Base-by-base conservation (phyloP, 2,797 vertebrate species). In the Heterohyrax brucei region DNA sequence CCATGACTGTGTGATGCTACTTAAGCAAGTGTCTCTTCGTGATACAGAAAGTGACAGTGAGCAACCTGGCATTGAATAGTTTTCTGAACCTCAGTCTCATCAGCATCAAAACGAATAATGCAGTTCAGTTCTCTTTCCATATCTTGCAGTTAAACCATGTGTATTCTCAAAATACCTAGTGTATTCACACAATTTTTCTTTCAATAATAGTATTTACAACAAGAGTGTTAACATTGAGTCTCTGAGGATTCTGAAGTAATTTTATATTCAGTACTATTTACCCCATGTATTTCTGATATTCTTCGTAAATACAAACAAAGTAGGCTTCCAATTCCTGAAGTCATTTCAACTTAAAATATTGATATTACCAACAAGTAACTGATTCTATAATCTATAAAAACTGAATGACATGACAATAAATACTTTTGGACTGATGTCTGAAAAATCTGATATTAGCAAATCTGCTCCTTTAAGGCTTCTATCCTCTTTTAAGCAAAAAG, bases 311-410 rank as follows among this genome's bases (percentile, higher is more conserved):
- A 68, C 53, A 1, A 91, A 93, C 3, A 94, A 21, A 10, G 64
- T 89, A 89, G 62, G 22, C 53, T 95, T 96, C 46, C 82, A 89
- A 78, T 44, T 84, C 18, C 16, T 81, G 44, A 75, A 26, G 59
- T 93, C 46, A 91, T 87, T 83, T 94, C 22, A 88, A 80, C 61
- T 94, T 89, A 94, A 95, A 86, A 30, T 13, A 95, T 68, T 80
- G 18, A 28, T 90, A 92, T 80, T 78, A 79, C 68, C 66, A 91
- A n/a, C 50, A 94, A 86, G 26, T 91, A 83, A 30, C 61, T 83
- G 28, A 90, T 85, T 80, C 59, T 92, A 26, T 79, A 83, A 93
- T 91, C 94, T 91, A 87, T 87, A 92, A 89, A 91, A 94, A 79
- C n/a, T 84, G 44, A 96, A 81, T 83, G 77, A 64, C 10, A 81